Evolutionary conservation across 1,140 invertebrate genomes (phyloP), one percentile per base, ranked within the genome.

Genomic region (Tyrophagus putrescentiae): DNA sequence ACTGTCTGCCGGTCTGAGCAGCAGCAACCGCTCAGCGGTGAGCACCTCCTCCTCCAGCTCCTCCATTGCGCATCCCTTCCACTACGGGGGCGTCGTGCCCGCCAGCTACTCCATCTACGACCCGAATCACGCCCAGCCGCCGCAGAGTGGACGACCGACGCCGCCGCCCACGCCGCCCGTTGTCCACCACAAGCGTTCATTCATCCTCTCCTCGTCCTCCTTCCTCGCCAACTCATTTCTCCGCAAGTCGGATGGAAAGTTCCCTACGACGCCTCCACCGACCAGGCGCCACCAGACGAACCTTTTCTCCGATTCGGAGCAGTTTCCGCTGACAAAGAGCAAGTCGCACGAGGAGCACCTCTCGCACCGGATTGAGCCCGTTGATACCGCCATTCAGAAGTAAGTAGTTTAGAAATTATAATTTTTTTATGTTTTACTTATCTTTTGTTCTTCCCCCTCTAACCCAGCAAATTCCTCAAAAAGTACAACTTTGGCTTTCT

Each of bases 271-370:
- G 25, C 86, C 86, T 34, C 85, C 86, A 42, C 79, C 85, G 23
- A 76, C 76, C 60, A 82, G 80, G 66, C 85, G 82, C 69, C 79
- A 83, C 71, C 77, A 82, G 60, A 78, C 79, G 31, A 70, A 72
- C 36, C 66, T 74, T 27, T 70, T 77, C 61, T 31, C 9, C 1
- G 21, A n/a, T 11, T 72, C 77, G 56, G 78, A 81, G 64, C 70
- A 73, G 28, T 78, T 78, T 69, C 80, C 85, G 18, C 75, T 92
- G 57, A 87, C 82, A 29, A 91, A 90, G 73, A 92, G 87, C 57
- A 86, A 87, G 68, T 92, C 88, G 31, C 87, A 92, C 71, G 88
- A 93, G 73, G 89, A 85, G 9, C 87, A 92, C 70, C 76, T 92
- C 25, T 83, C 80, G 29, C 82, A 74, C 63, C 67, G 71, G 31